A percentile compares a stretch with the other conserved stretches of the same genome.
phyloP scores from a whole-genome alignment of 2,888 invertebrate genomes.

The Mantis religiosa region DNA sequence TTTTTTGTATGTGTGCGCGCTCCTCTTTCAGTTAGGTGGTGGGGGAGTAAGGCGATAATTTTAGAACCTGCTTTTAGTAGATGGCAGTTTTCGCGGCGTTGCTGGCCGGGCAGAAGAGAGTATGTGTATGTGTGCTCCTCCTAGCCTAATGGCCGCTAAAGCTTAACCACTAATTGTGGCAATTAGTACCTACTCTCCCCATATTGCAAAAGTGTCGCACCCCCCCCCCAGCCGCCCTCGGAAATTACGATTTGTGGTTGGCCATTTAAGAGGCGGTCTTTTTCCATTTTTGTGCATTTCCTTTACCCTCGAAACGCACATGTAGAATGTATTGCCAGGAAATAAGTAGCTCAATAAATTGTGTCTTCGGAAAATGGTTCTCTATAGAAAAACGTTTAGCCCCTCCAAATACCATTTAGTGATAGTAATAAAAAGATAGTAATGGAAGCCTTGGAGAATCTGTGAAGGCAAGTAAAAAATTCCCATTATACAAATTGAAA shows the following conservation, averaged over 20 bases:
- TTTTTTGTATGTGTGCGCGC: not conserved
- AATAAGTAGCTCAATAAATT: not conserved
- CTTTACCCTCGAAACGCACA: not conserved
- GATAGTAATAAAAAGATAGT: not conserved
- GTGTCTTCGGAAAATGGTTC: not conserved
- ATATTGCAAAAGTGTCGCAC: not conserved
- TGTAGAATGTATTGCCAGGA: not conserved
- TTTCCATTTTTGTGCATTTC: not conserved
- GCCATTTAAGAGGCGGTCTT: not conserved
- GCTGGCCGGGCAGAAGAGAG: not conserved
- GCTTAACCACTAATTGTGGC: conserved; percentile 7
- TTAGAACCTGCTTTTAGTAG: not conserved
- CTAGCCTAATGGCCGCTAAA: not conserved
- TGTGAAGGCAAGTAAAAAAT: not conserved
- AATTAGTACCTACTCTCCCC: not conserved
- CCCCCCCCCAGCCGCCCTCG: too few species aligned
- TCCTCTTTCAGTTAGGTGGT: not conserved
- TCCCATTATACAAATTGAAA: not conserved
- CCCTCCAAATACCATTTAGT: not conserved
- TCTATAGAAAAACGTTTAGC: not conserved
- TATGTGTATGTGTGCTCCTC: not conserved
- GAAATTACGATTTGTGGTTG: conserved; percentile 4
- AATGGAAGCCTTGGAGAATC: not conserved
- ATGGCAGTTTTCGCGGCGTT: not conserved
- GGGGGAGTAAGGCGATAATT: not conserved